These are phyloP conservation scores for Nemurella pictetii DNA, from an alignment of 2,888 invertebrate genomes.

Conservation along the genomic window DNA sequence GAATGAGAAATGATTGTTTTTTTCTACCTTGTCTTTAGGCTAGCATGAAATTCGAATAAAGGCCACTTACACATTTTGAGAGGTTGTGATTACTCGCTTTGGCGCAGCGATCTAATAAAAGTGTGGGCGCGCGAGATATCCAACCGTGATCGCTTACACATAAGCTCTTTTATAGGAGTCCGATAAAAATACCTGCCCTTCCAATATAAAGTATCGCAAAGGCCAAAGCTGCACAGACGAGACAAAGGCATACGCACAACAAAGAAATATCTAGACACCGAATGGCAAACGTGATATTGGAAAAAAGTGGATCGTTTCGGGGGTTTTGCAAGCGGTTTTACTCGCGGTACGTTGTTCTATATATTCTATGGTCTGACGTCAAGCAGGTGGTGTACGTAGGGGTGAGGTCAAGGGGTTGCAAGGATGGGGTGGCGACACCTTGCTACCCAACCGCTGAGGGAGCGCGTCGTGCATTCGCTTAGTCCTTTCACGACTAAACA, in stretches of 20 bases:
- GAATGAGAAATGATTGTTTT: neutral
- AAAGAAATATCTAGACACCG: neutral
- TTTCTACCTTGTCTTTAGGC: neutral
- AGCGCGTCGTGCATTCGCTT: too few species aligned
- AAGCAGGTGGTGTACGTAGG: neutral
- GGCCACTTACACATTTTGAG: neutral
- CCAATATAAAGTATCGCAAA: neutral
- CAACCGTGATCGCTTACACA: neutral
- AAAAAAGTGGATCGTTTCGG: neutral
- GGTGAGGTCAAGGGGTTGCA: neutral
- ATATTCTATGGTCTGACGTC: neutral
- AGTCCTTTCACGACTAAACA: too few species aligned
- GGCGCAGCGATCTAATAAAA: neutral
- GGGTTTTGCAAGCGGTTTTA: neutral
- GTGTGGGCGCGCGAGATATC: neutral
- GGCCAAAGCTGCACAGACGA: neutral
- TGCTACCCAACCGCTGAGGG: too few species aligned
- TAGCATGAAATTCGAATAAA: neutral
- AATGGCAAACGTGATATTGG: neutral
- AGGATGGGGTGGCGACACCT: neutral
- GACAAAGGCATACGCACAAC: neutral
- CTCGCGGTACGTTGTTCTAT: neutral
- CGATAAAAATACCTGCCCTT: neutral
- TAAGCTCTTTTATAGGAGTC: neutral
- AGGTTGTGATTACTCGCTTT: neutral